These are phyloP conservation scores for Baronia brevicornis DNA, from an alignment of 2,888 invertebrate species.

Conservation along the genomic window DNA sequence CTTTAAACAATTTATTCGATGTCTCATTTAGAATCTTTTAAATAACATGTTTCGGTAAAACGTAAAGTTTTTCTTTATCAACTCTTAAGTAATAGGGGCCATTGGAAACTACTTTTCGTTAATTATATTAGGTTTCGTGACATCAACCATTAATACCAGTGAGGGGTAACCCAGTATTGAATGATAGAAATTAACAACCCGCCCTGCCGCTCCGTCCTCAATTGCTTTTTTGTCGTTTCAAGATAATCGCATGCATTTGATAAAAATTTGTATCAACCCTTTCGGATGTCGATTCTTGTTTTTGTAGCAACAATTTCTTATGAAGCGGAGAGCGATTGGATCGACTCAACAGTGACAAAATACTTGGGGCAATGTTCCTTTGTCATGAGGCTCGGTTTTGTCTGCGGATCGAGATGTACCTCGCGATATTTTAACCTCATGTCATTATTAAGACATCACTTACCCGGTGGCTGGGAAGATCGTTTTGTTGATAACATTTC, in stretches of 20 bases:
- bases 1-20: slow-evolving; percentile 59
- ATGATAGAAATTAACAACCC: slow-evolving; percentile 52
- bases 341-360: slow-evolving; percentile 73
- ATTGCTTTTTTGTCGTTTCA: slow-evolving; percentile 43
- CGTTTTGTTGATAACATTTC: slow-evolving; percentile 50
- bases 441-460: slow-evolving; percentile 74
- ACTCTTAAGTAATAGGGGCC: slow-evolving; percentile 45
- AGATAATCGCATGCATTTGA: slow-evolving; percentile 51
- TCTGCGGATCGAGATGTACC: slow-evolving; percentile 54
- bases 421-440: slow-evolving; percentile 65
- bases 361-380: slow-evolving; percentile 59
- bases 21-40: slow-evolving; percentile 49
- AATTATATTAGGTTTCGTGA: slow-evolving; percentile 42
- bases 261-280: slow-evolving; percentile 58
- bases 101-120: slow-evolving; percentile 29
- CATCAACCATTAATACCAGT: slow-evolving; percentile 50
- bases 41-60: slow-evolving; percentile 52
- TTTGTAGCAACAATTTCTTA: slow-evolving; percentile 46
- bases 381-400: slow-evolving; percentile 55
- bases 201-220: slow-evolving; percentile 28
- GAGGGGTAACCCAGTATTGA: slow-evolving; percentile 33
- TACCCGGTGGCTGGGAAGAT: slow-evolving; percentile 69
- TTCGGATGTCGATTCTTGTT: slow-evolving; percentile 40
- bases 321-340: slow-evolving; percentile 49
- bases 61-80: slow-evolving; percentile 32